Evolutionary conservation across 2,797 vertebrate species (phyloP).

Genomic region (Sebastes hubbsi): DNA sequence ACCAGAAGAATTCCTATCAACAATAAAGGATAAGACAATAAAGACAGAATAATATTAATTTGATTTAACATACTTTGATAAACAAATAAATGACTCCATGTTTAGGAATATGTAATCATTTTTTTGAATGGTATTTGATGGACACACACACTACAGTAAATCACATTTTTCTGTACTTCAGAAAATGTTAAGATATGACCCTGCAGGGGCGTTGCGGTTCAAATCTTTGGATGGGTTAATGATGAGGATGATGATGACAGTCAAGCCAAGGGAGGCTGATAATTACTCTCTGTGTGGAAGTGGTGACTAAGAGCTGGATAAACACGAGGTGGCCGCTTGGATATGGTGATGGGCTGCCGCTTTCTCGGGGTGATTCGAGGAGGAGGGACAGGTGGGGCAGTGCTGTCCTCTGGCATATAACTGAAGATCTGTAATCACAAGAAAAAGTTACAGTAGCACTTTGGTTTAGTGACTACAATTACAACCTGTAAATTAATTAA

Average conservation of each 20-base stretch:
- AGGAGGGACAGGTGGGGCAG: slow-evolving; percentile 89
- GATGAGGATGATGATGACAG: slow-evolving; percentile 53
- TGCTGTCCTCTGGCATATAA: slow-evolving; percentile 87
- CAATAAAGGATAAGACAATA: slow-evolving; percentile 1
- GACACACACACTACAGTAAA: slow-evolving; percentile 24
- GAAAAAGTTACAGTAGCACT: neutral
- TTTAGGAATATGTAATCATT: neutral
- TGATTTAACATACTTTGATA: slow-evolving; percentile 14
- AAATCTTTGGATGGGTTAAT: slow-evolving; percentile 33
- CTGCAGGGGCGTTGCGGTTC: slow-evolving; percentile 3
- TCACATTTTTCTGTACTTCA: slow-evolving; percentile 22
- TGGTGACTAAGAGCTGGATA: slow-evolving; percentile 79
- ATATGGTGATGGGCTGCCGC: slow-evolving; percentile 98
- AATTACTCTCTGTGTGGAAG: slow-evolving; percentile 86
- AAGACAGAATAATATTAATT: neutral
- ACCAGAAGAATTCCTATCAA: slow-evolving; percentile 2
- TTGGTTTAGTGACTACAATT: neutral
- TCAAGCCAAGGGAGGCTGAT: slow-evolving; percentile 51
- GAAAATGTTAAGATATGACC: slow-evolving; percentile 39
- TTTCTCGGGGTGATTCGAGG: slow-evolving; percentile 90
- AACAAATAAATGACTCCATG: slow-evolving; percentile 11
- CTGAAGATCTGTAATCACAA: slow-evolving; percentile 88
- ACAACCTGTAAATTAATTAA: neutral
- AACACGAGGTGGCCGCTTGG: slow-evolving; percentile 90
- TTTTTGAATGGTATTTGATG: slow-evolving; percentile 1